A percentile compares a stretch with the other conserved stretches of the same genome.
phyloP scores from a whole-genome alignment of 1,140 invertebrate species.

The Drosophila lacertosa region DNA sequence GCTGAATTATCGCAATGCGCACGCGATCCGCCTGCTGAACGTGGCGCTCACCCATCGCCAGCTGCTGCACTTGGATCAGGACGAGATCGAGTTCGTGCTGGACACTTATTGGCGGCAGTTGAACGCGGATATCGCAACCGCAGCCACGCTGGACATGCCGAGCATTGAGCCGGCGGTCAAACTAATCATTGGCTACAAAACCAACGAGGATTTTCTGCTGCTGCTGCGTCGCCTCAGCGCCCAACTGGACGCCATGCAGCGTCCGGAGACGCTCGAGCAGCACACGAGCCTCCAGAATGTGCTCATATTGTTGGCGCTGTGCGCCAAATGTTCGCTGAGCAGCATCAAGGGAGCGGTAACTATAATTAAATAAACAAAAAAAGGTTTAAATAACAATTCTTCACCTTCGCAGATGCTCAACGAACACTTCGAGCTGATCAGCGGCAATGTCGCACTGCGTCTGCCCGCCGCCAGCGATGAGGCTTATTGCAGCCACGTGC shows the following conservation, averaged over 20 bases:
- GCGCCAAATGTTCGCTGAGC: slow-evolving; percentile 74
- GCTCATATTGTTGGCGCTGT: slow-evolving; percentile 51
- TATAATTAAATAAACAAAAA: no score
- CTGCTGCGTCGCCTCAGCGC: slow-evolving; percentile 40
- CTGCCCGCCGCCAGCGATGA: slow-evolving; percentile 36
- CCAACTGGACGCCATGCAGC: slow-evolving; percentile 47
- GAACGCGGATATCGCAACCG: slow-evolving; percentile 56
- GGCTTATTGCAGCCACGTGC: slow-evolving; percentile 28
- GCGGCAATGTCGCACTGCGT: slow-evolving; percentile 41
- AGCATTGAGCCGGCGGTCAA: slow-evolving; percentile 63
- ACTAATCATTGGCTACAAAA: slow-evolving; percentile 77
- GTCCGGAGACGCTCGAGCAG: slow-evolving; percentile 35
- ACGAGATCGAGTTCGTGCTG: slow-evolving; percentile 77
- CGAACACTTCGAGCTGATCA: slow-evolving; percentile 74
- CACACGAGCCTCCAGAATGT: slow-evolving; percentile 56
- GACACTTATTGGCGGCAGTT: slow-evolving; percentile 72
- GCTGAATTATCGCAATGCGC: slow-evolving; percentile 69
- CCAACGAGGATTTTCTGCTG: slow-evolving; percentile 75
- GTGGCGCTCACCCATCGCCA: slow-evolving; percentile 71
- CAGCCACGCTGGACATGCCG: slow-evolving; percentile 21
- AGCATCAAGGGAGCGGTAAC: slow-evolving; percentile 74
- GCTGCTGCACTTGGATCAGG: slow-evolving; percentile 70
- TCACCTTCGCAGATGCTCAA: slow-evolving; percentile 70
- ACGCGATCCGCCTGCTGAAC: slow-evolving; percentile 68
- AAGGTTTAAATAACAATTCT: no score